These are phyloP conservation scores for Yponomeuta malinellus DNA, from an alignment of 2,888 invertebrate species.

Conservation along the genomic window DNA sequence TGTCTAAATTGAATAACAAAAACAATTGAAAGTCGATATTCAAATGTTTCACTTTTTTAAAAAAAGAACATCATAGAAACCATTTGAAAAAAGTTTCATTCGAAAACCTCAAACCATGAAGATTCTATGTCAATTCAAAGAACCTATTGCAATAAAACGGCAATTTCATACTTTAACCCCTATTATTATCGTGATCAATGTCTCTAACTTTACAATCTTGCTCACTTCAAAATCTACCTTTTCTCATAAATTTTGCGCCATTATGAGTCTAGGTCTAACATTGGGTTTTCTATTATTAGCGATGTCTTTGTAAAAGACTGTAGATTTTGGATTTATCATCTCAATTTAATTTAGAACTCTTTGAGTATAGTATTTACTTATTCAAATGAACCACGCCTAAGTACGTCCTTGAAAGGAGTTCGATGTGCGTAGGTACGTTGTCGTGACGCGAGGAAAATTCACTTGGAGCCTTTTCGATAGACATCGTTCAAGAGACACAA, in stretches of 20 bases:
- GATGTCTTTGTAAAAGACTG: neutral
- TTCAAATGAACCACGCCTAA: conserved; percentile 30
- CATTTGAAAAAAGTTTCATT: no score
- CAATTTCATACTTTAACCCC: no score
- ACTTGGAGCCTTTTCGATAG: conserved; percentile 43
- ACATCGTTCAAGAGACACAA: conserved; percentile 40
- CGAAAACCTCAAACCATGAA: no score
- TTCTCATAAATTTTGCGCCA: neutral
- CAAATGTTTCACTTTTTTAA: no score
- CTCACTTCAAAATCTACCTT: neutral
- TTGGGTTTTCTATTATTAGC: neutral
- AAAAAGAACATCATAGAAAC: no score
- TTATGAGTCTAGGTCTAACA: neutral
- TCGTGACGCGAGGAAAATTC: conserved; percentile 42
- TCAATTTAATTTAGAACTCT: conserved; percentile 18
- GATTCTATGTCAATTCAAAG: no score
- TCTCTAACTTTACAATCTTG: conserved; percentile 25
- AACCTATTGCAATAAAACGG: no score
- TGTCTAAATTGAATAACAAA: no score
- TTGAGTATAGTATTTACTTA: conserved; percentile 27
- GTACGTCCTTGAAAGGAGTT: conserved; percentile 29
- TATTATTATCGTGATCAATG: conserved; percentile 28
- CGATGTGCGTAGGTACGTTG: conserved; percentile 35
- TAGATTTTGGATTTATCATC: neutral
- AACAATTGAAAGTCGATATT: no score